Conservation (phyloP, 1,140 invertebrate species). For the Diachasmimorpha longicaudata region DNA sequence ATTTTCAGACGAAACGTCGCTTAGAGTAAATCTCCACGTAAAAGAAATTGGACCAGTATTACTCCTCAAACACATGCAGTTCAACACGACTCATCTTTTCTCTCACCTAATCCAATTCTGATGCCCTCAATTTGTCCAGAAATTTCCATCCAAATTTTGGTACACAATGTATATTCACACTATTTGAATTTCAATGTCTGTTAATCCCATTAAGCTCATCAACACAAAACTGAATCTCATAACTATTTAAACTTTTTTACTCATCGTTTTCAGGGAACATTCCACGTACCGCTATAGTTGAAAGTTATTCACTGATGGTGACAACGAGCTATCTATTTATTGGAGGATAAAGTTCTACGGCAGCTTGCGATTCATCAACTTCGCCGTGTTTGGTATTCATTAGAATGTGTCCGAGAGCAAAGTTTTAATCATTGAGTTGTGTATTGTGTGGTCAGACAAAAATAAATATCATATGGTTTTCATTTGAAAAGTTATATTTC, state of each 20-base stretch:
- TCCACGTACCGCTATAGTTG: background rate
- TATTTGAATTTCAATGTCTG: background rate
- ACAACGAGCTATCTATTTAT: conserved; percentile 18
- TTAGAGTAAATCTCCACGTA: no score
- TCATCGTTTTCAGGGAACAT: background rate
- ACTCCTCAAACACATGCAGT: no score
- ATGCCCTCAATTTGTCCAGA: background rate
- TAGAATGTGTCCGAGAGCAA: background rate
- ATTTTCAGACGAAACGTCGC: no score
- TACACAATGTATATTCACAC: background rate
- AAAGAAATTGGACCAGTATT: no score
- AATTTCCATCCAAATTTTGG: background rate
- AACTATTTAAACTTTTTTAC: background rate
- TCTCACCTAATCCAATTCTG: background rate
- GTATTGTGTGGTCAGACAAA: background rate
- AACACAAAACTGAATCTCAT: background rate
- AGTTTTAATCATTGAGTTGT: background rate
- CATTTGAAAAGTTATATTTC: no score
- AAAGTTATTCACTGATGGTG: background rate
- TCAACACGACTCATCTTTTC: background rate
- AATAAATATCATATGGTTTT: background rate
- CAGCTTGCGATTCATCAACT: conserved; percentile 21
- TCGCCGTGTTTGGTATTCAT: conserved; percentile 2
- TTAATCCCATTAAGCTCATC: background rate
- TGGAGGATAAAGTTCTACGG: conserved; percentile 16